Evolutionary conservation across 2,113 vertebrate genomes (phyloP), one percentile per base, ranked within the genome.

Genomic region (Panurus biarmicus): DNA sequence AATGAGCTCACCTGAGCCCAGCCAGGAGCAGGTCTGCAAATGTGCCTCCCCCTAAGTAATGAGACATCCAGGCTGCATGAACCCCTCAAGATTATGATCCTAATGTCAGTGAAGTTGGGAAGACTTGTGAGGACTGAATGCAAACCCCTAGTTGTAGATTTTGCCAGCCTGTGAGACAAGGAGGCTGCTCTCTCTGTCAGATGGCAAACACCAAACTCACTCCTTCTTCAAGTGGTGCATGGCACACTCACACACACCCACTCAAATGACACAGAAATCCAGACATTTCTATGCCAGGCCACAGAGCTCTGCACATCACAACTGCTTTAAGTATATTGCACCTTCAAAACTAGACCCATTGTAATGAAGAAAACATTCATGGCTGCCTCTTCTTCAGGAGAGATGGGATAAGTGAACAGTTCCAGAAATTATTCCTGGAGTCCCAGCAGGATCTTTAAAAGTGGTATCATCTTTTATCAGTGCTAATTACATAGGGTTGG

Each of bases 331-430:
- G 16, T 25, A 44, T 2, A 4, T 14, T 20, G 9, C 14, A 90
- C 42, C 9, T 60, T 82, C 25, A 11, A 87, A 38, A 35, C 22
- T 26, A 66, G 58, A 14, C 11, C 33, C 0, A 0, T 5, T 2
- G 1, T 3, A 66, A 48, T 13, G 11, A 71, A 88, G n/a, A 48
- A 14, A 48, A 65, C 11, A 10, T 11, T 77, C 7, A 35, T 9
- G 4, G 25, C 24, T 81, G 51, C 9, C 7, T 36, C 44, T 25
- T 80, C 50, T 71, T 71, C 29, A 64, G 45, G 38, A 67, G n/a
- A 33, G 15, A 26, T 7, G 3, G 8, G 14, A 4, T 38, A 74
- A 79, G 13, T 3, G 31, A 64, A 36, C 7, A 66, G 6, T 47
- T 70, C 21, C 44, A 77, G 44, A 81, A 86, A 75, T 58, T 47